These are phyloP conservation scores for Himalopsyche japonica DNA, from an alignment of 2,888 invertebrate genomes.

Conservation along the genomic window DNA sequence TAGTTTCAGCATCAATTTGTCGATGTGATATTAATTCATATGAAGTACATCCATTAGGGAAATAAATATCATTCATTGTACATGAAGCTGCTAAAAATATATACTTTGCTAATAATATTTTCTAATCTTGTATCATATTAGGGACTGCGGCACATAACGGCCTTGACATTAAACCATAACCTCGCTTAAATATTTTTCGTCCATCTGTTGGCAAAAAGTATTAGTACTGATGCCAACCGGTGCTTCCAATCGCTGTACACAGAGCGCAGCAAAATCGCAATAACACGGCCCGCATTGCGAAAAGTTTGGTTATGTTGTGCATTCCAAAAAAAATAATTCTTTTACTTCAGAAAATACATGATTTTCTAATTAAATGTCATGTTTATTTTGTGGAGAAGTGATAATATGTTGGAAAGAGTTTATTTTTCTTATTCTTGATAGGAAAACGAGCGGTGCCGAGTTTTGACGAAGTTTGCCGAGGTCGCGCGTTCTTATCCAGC, in stretches of 20 bases:
- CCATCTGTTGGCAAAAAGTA: constrained; percentile 23
- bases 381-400: background rate
- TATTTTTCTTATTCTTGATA: background rate
- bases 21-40: no score
- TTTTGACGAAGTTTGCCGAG: constrained; percentile 10
- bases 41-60: no score
- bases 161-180: constrained; percentile 41
- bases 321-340: background rate
- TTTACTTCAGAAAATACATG: background rate
- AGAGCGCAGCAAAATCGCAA: constrained; percentile 20
- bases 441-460: constrained; percentile 2
- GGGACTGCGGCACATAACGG: constrained; percentile 15
- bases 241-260: background rate
- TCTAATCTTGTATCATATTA: background rate
- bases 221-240: background rate
- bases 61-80: no score
- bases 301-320: background rate
- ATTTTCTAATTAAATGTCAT: background rate
- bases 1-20: background rate
- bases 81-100: background rate
- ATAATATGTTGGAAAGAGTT: background rate
- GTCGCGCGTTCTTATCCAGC: constrained; percentile 24
- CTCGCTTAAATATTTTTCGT: constrained; percentile 12
- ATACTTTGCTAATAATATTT: background rate
- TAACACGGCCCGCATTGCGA: background rate